A percentile compares a stretch with the other conserved stretches of the same genome.
Conservation (phyloP, 2,797 vertebrate genomes). For the Crocodylus rhombifer region DNA sequence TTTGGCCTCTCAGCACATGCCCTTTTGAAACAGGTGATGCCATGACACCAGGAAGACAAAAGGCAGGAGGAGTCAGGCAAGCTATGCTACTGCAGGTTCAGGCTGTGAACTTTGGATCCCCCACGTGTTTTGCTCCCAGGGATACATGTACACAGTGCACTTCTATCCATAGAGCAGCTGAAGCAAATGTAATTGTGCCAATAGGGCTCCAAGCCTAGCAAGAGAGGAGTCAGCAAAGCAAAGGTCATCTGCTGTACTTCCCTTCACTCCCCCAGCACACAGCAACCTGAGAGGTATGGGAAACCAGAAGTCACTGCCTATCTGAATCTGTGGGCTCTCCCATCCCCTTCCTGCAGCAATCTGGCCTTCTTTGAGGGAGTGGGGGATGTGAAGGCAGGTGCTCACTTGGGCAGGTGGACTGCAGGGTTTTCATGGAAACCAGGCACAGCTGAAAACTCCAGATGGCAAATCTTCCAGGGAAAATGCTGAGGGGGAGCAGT, state of each 20-base stretch:
- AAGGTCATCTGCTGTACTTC: background rate
- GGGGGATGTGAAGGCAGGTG: background rate
- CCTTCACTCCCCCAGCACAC: background rate
- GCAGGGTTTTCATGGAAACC: background rate
- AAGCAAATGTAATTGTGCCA: background rate
- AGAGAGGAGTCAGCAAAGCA: background rate
- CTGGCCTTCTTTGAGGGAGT: too few relatives aligned
- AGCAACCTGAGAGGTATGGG: background rate
- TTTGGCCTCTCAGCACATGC: background rate
- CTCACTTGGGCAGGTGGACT: background rate
- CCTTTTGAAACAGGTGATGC: background rate
- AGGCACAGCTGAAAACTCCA: background rate
- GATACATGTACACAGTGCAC: background rate
- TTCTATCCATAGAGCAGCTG: background rate
- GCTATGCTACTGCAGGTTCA: background rate
- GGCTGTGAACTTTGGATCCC: background rate
- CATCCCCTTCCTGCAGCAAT: background rate
- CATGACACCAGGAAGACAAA: background rate
- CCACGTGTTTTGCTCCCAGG: background rate
- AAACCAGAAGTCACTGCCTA: background rate
- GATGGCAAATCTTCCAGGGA: background rate
- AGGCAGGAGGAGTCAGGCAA: background rate
- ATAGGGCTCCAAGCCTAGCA: background rate
- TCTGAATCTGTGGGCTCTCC: background rate
- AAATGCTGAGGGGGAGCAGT: background rate